phyloP scores from a whole-genome alignment of 2,888 invertebrate species.

The Caenorhabditis sp. region DNA sequence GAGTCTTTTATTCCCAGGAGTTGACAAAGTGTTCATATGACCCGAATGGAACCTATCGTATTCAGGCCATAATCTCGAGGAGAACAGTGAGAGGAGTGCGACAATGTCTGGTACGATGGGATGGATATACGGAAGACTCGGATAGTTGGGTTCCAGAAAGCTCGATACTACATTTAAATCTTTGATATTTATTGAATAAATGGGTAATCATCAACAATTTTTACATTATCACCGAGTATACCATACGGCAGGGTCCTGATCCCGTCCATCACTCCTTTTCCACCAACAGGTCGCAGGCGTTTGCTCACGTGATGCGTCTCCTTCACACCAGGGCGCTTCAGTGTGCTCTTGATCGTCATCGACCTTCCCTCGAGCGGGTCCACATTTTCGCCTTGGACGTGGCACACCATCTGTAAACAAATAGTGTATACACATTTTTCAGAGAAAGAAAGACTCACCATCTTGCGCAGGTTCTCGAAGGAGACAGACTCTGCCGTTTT shows the following conservation, averaged over 20 bases:
- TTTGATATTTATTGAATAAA: not conserved
- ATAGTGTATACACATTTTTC: not conserved
- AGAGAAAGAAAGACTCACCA: constrained; percentile 5
- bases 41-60: not conserved
- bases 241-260: not conserved
- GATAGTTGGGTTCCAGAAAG: not conserved
- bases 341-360: too few species aligned
- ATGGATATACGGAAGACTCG: constrained; percentile 11
- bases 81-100: not conserved
- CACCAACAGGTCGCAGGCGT: not conserved
- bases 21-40: constrained; percentile 27
- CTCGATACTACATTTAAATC: not conserved
- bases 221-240: not conserved
- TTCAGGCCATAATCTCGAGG: not conserved
- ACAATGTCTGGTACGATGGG: constrained; percentile 8
- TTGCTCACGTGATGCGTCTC: too few species aligned
- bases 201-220: not conserved
- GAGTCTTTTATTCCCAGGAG: constrained; percentile 8
- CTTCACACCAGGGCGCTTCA: too few species aligned
- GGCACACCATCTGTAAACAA: too few species aligned
- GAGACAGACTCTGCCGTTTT: not conserved
- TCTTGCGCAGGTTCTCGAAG: constrained; percentile 1
- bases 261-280: not conserved
- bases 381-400: too few species aligned
- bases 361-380: too few species aligned